A percentile compares a stretch with the other conserved stretches of the same genome.
phyloP scores from a whole-genome alignment of 2,797 vertebrate genomes.

The Hypotaenidia philippensis region DNA sequence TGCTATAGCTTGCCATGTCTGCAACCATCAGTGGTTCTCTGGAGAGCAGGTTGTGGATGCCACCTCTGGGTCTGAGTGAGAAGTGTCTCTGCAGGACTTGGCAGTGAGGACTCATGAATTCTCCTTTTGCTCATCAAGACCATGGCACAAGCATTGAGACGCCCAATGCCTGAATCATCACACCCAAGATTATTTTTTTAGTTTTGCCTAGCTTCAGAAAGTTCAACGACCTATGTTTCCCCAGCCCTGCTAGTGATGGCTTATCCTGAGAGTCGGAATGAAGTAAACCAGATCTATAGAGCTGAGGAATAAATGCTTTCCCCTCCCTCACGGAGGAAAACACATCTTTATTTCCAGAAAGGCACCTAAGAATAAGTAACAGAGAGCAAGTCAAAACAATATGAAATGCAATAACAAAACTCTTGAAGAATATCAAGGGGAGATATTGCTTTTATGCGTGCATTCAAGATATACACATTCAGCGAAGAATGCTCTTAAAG shows the following conservation, averaged over 20 bases:
- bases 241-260: not conserved
- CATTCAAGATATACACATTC: not conserved
- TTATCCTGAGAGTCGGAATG: not conserved
- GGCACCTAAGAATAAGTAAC: not conserved
- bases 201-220: not conserved
- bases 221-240: not conserved
- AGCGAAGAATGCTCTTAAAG: not conserved
- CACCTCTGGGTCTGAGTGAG: not conserved
- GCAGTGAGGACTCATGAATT: not conserved
- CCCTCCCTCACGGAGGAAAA: not conserved
- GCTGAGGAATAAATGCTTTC: not conserved
- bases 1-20: not conserved
- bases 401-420: not conserved
- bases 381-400: not conserved
- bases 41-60: not conserved
- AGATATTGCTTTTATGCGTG: not conserved
- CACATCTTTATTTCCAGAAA: not conserved
- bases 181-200: not conserved
- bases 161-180: not conserved
- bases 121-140: not conserved
- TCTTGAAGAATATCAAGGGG: not conserved
- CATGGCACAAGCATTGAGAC: not conserved
- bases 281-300: not conserved
- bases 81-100: not conserved
- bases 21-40: not conserved